Evolutionary conservation across 2,888 invertebrate species (phyloP).

Genomic region (Drosophila falleni): DNA sequence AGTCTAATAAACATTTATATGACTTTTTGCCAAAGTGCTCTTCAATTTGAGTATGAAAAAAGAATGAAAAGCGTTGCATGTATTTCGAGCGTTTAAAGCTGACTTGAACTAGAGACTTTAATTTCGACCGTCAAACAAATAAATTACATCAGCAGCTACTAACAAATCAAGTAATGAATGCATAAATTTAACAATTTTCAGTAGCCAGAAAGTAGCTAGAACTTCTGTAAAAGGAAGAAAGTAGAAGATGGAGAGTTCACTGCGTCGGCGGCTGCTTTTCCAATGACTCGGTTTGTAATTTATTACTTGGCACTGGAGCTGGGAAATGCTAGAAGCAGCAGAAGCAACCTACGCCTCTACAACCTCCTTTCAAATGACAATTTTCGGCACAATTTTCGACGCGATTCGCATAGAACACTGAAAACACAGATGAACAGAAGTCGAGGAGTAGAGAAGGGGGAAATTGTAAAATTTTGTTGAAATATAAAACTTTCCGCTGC

Average conservation of each 20-base stretch:
- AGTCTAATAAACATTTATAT: slow-evolving; percentile 77
- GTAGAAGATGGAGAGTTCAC: slow-evolving; percentile 11
- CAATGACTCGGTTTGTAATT: slow-evolving; percentile 82
- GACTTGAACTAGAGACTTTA: slow-evolving; percentile 29
- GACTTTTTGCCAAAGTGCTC: slow-evolving; percentile 68
- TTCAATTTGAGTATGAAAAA: slow-evolving; percentile 8
- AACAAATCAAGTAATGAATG: slow-evolving; percentile 76
- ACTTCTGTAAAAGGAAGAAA: slow-evolving; percentile 22
- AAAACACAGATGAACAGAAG: neutral
- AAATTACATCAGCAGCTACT: slow-evolving; percentile 70
- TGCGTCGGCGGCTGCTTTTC: slow-evolving; percentile 65
- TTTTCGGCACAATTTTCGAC: slow-evolving; percentile 77
- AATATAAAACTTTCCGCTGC: slow-evolving; percentile 84
- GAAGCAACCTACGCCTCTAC: slow-evolving; percentile 25
- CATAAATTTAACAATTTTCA: slow-evolving; percentile 79
- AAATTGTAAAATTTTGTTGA: slow-evolving; percentile 78
- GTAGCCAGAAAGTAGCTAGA: slow-evolving; percentile 71
- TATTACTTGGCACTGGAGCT: slow-evolving; percentile 77
- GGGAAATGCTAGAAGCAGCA: slow-evolving; percentile 44
- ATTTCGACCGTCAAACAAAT: slow-evolving; percentile 51
- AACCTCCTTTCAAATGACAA: slow-evolving; percentile 71
- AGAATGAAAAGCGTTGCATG: neutral
- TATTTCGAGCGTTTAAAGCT: slow-evolving; percentile 27
- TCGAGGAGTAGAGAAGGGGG: slow-evolving; percentile 19
- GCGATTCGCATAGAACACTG: slow-evolving; percentile 34